Percentiles rank a stretch among this genome's conserved stretches.
Evolutionary conservation across 2,797 vertebrate species (phyloP).

Genomic region (Urocyon cinereoargenteus): DNA sequence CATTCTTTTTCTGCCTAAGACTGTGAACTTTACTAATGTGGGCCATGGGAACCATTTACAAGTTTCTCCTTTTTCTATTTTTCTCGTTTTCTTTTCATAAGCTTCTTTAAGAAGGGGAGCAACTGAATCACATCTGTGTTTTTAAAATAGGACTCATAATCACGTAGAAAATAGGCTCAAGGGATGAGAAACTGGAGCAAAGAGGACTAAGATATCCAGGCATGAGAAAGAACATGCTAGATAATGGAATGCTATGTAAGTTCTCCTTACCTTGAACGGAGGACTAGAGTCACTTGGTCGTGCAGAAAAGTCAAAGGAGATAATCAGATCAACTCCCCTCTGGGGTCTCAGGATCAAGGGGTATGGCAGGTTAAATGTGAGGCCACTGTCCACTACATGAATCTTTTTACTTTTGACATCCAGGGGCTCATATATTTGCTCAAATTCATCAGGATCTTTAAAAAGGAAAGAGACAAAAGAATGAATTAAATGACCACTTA

Average conservation of each 20-base stretch:
- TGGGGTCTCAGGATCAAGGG: conserved; percentile 96
- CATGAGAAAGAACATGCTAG: background rate
- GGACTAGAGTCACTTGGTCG: conserved; percentile 98
- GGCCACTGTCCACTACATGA: conserved; percentile 97
- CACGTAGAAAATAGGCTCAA: background rate
- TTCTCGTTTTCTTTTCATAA: background rate
- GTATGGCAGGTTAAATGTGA: conserved; percentile 98
- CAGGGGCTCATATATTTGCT: conserved; percentile 96
- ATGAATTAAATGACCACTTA: background rate
- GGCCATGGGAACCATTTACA: background rate
- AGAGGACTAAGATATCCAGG: background rate
- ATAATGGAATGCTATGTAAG: fast-evolving
- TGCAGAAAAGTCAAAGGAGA: conserved; percentile 99
- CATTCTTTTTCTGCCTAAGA: background rate
- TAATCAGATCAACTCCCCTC: conserved; percentile 95
- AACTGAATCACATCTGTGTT: background rate
- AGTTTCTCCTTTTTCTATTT: background rate
- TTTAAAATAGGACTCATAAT: background rate
- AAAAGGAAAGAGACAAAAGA: background rate
- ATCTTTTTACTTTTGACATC: conserved; percentile 99
- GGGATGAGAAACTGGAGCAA: background rate
- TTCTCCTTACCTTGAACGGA: conserved; percentile 94
- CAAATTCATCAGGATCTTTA: conserved; percentile 97
- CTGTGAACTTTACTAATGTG: background rate
- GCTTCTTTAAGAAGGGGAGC: background rate